phyloP scores from a whole-genome alignment of 1,140 invertebrate genomes.

The Apis dorsata region DNA sequence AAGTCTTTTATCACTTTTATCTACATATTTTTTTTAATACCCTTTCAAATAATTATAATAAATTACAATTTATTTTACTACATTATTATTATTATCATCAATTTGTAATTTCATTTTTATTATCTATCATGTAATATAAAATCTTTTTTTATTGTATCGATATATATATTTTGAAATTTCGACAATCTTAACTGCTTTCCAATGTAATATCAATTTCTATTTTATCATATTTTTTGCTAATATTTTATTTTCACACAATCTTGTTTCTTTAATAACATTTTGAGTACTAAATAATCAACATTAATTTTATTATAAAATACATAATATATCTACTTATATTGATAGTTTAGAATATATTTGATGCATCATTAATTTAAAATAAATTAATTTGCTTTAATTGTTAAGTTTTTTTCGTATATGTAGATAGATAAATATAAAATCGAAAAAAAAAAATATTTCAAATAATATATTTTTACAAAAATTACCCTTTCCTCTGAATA shows the following conservation, averaged over 20 bases:
- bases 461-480: not conserved
- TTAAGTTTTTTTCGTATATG: not conserved
- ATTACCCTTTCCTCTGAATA: conserved; percentile 9
- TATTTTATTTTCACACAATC: not conserved
- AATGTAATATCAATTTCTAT: too few species aligned
- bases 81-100: not conserved
- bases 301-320: not conserved
- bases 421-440: not conserved
- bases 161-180: too few species aligned
- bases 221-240: too few species aligned
- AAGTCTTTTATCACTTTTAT: not conserved
- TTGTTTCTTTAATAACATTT: not conserved
- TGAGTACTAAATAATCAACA: not conserved
- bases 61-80: not conserved
- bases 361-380: not conserved
- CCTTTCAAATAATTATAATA: not conserved
- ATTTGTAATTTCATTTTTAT: not conserved
- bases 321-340: not conserved
- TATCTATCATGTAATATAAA: not conserved
- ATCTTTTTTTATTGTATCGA: not conserved
- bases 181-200: too few species aligned
- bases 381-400: not conserved
- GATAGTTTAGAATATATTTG: not conserved
- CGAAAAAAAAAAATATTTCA: not conserved
- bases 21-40: not conserved